These are phyloP conservation scores for Chelonus formosanus DNA, from an alignment of 2,888 invertebrate genomes.

Conservation along the genomic window DNA sequence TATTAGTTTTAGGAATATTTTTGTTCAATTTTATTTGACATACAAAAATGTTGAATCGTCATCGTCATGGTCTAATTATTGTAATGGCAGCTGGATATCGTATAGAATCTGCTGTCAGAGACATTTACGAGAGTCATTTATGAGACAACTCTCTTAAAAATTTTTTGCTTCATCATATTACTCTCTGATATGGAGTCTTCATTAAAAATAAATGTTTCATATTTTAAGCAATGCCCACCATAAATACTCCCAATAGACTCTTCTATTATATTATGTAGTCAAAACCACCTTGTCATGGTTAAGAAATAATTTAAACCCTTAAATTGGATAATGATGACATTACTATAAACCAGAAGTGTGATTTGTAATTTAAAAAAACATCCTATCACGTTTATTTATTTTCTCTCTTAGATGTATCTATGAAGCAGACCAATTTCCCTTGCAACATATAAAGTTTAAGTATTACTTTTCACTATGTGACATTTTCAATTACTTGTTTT, in stretches of 20 bases:
- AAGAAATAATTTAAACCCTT: too few species aligned
- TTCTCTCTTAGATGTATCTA: conserved; percentile 32
- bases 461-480: conserved; percentile 3
- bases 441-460: neutral
- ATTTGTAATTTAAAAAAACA: conserved; percentile 7
- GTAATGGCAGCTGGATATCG: conserved; percentile 21
- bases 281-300: too few species aligned
- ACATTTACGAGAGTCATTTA: conserved; percentile 9
- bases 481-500: conserved; percentile 22
- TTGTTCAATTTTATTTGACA: conserved; percentile 29
- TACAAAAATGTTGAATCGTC: conserved; percentile 32
- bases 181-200: conserved; percentile 6
- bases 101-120: conserved; percentile 9
- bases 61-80: conserved; percentile 56
- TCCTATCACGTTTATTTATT: conserved; percentile 19
- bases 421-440: neutral
- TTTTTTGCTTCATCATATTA: neutral
- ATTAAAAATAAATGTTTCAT: conserved; percentile 16
- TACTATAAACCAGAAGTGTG: neutral
- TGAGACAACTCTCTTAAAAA: neutral
- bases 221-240: too few species aligned
- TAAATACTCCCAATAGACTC: too few species aligned
- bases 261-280: too few species aligned
- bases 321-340: too few species aligned
- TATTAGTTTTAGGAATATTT: conserved; percentile 5